Base-by-base conservation (phyloP, 2,797 vertebrate genomes). In the Eulemur mongoz region DNA sequence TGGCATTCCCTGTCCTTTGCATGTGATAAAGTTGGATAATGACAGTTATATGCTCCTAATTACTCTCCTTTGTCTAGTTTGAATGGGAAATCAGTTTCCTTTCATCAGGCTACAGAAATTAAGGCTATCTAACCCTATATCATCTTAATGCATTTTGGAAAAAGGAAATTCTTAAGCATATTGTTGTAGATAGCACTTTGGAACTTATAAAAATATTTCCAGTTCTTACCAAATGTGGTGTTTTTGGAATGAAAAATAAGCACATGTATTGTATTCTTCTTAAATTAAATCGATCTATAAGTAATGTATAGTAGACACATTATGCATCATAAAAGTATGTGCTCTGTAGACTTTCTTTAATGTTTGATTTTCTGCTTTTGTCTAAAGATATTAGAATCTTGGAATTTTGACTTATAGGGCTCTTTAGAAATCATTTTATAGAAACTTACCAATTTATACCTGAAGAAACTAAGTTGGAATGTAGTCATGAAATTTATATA, bases 161-260 rank as follows among this genome's bases (percentile, higher is more conserved):
- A 79, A 67, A 43, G 65, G 75, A 57, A 89, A 80, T 50, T 35
- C 32, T 20, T 61, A 65, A 83, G 23, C 25, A 57, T 57, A 32
- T 27, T 87, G 70, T 67, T 94, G 85, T 92, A 76, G 45, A 72
- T 91, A 82, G 57, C 15, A 73, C 38, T 84, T 45, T 59, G 38
- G 13, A 79, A 63, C 65, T 80, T 91, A 57, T 30, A 32, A 75
- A 93, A 93, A 45, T 79, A 30, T 94, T 89, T 48, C 18, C 7
- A 88, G 30, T 59, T 79, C 61, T 83, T 84, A 52, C 12, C 50
- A 95, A 80, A 90, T 79, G 32, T 61, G 20, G 4, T 57, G 6
- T 35, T 72, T 97, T 76, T 13, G 6, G 22, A 73, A 57, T 89
- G n/a, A 91, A 93, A 95, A 69, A 23, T 40, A 91, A 85, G 20